phyloP scores from a whole-genome alignment of 2,113 vertebrate species.

The Anarrhichthys ocellatus region DNA sequence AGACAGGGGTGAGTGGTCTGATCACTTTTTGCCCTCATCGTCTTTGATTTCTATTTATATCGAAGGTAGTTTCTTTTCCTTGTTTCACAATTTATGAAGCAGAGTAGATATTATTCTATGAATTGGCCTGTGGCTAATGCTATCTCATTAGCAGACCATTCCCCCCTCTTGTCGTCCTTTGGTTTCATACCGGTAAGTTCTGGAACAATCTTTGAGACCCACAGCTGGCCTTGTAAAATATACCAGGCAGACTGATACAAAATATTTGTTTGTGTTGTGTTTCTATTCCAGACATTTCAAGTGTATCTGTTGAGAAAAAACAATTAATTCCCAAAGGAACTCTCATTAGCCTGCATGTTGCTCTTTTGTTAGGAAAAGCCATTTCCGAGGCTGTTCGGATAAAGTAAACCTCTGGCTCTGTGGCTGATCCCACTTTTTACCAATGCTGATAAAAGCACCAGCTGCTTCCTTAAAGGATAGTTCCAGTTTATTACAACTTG shows the following conservation, averaged over 20 bases:
- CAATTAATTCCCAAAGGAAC: constrained; percentile 20
- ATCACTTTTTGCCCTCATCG: not conserved
- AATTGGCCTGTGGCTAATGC: not conserved
- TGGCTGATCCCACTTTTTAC: constrained; percentile 3
- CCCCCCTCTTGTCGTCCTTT: not conserved
- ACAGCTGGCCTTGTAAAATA: constrained; percentile 6
- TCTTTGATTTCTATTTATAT: not conserved
- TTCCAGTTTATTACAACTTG: not conserved
- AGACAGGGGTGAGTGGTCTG: constrained; percentile 87
- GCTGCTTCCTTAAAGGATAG: not conserved
- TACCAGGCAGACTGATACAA: constrained; percentile 1
- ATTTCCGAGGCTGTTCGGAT: not conserved
- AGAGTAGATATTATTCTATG: not conserved
- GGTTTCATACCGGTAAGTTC: constrained; percentile 3
- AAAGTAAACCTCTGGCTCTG: not conserved
- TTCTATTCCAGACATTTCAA: constrained; percentile 21
- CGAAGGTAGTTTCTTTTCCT: not conserved
- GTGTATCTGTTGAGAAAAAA: constrained; percentile 19
- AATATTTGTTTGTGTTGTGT: not conserved
- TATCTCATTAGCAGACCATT: not conserved
- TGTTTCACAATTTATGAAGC: not conserved
- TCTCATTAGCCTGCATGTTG: not conserved
- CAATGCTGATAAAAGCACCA: not conserved
- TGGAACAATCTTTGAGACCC: constrained; percentile 16
- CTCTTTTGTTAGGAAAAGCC: constrained; percentile 16